Base-by-base conservation (phyloP, 1,140 invertebrate species). In the Anastatus disparis region DNA sequence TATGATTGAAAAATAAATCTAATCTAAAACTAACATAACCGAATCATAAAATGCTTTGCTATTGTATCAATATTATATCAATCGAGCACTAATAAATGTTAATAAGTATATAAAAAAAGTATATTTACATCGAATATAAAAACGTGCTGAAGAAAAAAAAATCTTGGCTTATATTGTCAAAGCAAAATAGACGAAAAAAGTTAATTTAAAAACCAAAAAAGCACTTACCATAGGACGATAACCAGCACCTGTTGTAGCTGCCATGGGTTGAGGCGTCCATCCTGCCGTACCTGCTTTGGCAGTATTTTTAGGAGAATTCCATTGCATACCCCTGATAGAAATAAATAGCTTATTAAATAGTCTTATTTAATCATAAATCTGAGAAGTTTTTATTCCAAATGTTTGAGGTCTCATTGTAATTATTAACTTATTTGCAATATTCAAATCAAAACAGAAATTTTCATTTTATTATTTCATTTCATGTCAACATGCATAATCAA, bases 221-320 rank as follows among this genome's bases (percentile, higher is more conserved):
- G 10, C 74, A 44, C 81, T 84, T 87, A 93, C 93, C 93, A 95
- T 94, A 58, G 93, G 93, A 84, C 93, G 88, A 85, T 95, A 95
- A 75, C 92, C 92, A 70, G 91, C 93, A 73, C 92, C 93, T 66
- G 93, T 95, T 52, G 93, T 94, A 61, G 92, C 93, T 74, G 93
- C 92, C 91, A 94, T 94, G 29, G 93, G 93, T 83, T 94, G 93
- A 48, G 93, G 93, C 76, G 90, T 93, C 93, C 93, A 95, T 27
- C 83, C 85, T 13, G 88, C 87, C n/a, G 86, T 74, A 74, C 91
- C 90, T 27, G 92, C 88, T 87, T 94, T 94, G 53, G 92, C 92
- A 61, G 90, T 88, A 84, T 93, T 94, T 87, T 94, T 94, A 53
- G 93, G 93, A 42, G 93, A 94, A 84, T 93, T 94, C 93, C 93